These are phyloP conservation scores for Panagrolaimus sp. DNA, from an alignment of 1,140 invertebrate genomes.

Conservation along the genomic window DNA sequence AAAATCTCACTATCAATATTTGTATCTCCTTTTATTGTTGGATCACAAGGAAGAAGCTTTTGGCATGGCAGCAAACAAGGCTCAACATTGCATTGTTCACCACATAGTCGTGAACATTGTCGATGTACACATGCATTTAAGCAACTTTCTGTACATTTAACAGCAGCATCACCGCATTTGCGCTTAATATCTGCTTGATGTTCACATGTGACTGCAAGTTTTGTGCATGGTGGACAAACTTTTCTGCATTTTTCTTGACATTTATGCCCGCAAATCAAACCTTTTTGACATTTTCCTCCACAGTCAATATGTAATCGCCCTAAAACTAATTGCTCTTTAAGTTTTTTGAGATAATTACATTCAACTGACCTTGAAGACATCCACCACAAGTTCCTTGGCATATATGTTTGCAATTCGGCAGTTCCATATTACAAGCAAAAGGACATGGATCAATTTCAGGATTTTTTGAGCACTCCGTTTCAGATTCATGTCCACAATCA, in stretches of 20 bases:
- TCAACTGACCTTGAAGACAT: conserved; percentile 20
- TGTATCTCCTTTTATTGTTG: neutral
- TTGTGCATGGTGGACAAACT: too few species aligned
- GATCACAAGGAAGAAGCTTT: conserved; percentile 20
- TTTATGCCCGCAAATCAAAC: conserved; percentile 49
- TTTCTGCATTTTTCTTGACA: too few species aligned
- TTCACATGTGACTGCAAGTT: too few species aligned
- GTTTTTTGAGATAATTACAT: neutral
- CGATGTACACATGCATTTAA: conserved; percentile 23
- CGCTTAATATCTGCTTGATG: conserved; percentile 17
- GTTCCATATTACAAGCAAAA: conserved; percentile 24
- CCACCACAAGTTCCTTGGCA: conserved; percentile 51
- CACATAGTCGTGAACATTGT: conserved; percentile 14
- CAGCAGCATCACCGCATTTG: conserved; percentile 35
- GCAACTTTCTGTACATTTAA: conserved; percentile 25
- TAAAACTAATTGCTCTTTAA: conserved; percentile 49
- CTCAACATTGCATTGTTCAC: conserved; percentile 19
- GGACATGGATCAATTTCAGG: conserved; percentile 15
- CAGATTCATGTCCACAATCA: neutral
- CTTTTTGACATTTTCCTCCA: conserved; percentile 46
- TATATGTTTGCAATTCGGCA: conserved; percentile 47
- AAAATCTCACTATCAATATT: neutral
- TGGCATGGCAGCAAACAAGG: conserved; percentile 26
- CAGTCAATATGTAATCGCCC: conserved; percentile 58
- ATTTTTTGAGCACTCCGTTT: conserved; percentile 17